Conservation (phyloP, 2,113 vertebrate species). For the Euleptes europaea region DNA sequence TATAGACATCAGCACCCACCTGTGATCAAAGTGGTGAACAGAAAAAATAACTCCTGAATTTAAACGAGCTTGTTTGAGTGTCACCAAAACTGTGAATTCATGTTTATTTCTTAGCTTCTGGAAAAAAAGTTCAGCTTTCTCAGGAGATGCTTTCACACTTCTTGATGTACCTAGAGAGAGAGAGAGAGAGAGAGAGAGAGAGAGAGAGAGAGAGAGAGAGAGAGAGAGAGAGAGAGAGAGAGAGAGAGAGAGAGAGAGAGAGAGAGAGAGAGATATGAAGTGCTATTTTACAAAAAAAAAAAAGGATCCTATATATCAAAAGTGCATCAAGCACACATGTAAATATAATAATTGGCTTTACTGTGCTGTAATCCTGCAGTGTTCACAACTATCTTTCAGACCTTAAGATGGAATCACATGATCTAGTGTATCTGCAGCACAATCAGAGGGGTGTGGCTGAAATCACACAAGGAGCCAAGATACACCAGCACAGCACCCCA, state of each 20-base stretch:
- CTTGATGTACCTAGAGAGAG: conserved; percentile 83
- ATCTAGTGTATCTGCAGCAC: background rate
- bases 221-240: conserved; percentile 38
- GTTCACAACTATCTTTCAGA: background rate
- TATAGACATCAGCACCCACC: conserved; percentile 70
- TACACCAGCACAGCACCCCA: too few relatives aligned
- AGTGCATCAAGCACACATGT: background rate
- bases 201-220: conserved; percentile 40
- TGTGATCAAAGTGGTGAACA: conserved; percentile 91
- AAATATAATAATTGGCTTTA: background rate
- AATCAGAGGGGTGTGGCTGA: background rate
- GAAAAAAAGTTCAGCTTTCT: conserved; percentile 84
- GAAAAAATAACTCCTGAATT: conserved; percentile 97
- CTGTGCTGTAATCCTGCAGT: background rate
- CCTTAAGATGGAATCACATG: background rate
- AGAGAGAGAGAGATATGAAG: conserved; percentile 10
- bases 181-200: background rate
- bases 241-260: conserved; percentile 48
- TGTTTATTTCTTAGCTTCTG: conserved; percentile 93
- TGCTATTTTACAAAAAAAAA: conserved; percentile 24
- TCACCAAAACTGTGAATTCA: conserved; percentile 92
- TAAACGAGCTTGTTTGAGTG: conserved; percentile 89
- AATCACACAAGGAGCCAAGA: too few relatives aligned
- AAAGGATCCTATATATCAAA: background rate
- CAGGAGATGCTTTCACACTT: conserved; percentile 86